A percentile compares a stretch with the other conserved stretches of the same genome.
Evolutionary conservation across 1,140 invertebrate species (phyloP).

Genomic region (Scaptomyza hsui): DNA sequence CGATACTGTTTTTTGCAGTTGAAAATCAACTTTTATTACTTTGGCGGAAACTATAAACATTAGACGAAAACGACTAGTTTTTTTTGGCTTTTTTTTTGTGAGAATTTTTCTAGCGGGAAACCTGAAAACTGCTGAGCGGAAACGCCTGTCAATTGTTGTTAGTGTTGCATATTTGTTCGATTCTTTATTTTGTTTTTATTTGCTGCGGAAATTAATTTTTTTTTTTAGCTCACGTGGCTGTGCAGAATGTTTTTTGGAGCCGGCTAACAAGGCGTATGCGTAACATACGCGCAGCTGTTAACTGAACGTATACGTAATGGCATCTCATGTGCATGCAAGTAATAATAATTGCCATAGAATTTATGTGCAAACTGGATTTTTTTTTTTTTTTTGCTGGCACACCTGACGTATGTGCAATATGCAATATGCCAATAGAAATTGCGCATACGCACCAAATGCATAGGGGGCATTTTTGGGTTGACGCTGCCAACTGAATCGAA

Average conservation of each 20-base stretch:
- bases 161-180: constrained; percentile 14
- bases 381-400: not conserved
- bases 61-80: constrained; percentile 29
- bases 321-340: not conserved
- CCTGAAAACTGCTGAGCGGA: constrained; percentile 58
- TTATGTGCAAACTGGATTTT: not conserved
- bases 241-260: not conserved
- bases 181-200: constrained; percentile 13
- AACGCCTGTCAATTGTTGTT: constrained; percentile 69
- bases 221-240: constrained; percentile 44
- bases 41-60: constrained; percentile 75
- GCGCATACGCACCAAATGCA: constrained; percentile 48
- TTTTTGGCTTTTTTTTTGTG: constrained; percentile 27
- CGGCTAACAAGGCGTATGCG: constrained; percentile 58
- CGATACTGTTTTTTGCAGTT: constrained; percentile 7
- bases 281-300: constrained; percentile 49
- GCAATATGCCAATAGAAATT: constrained; percentile 32
- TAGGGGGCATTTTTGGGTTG: too few relatives aligned
- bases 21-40: constrained; percentile 50
- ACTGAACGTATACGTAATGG: constrained; percentile 22
- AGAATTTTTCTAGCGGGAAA: constrained; percentile 57
- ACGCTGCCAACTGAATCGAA: too few relatives aligned
- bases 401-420: constrained; percentile 55
- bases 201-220: not conserved
- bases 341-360: constrained; percentile 6